Conservation (phyloP, 2,888 invertebrate species). For the Tineola bisselliella region DNA sequence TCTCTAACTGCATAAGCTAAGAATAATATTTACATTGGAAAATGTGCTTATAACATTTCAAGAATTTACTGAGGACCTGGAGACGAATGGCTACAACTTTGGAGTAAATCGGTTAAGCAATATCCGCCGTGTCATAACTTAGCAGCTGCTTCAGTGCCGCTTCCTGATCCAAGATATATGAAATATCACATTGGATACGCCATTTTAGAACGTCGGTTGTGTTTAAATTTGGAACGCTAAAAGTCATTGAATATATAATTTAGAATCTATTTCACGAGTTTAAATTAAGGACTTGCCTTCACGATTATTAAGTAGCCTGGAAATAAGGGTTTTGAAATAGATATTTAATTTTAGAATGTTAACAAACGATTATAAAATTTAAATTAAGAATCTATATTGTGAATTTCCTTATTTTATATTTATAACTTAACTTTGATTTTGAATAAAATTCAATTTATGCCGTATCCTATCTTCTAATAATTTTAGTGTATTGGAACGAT, state of each 20-base stretch:
- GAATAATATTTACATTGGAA: background rate
- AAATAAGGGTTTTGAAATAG: no score
- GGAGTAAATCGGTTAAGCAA: slow-evolving; percentile 34
- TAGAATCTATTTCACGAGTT: slow-evolving; percentile 19
- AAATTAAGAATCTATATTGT: no score
- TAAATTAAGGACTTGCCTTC: no score
- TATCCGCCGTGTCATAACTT: slow-evolving; percentile 51
- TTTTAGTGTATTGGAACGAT: background rate
- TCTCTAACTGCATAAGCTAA: background rate
- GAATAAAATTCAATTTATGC: background rate
- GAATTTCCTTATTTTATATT: no score
- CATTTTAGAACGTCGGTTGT: slow-evolving; percentile 9
- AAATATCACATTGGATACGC: slow-evolving; percentile 6
- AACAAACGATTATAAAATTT: no score
- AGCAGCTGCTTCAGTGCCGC: slow-evolving; percentile 34
- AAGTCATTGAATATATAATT: slow-evolving; percentile 18
- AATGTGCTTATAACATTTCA: background rate
- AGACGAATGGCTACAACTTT: slow-evolving; percentile 26
- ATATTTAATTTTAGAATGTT: no score
- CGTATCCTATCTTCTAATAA: background rate
- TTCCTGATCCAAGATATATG: background rate
- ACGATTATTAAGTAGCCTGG: no score
- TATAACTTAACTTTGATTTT: background rate
- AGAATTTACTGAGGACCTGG: slow-evolving; percentile 7
- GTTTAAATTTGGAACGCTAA: slow-evolving; percentile 13